Conservation (phyloP, 2,113 vertebrate species). For the Narcine bancroftii region DNA sequence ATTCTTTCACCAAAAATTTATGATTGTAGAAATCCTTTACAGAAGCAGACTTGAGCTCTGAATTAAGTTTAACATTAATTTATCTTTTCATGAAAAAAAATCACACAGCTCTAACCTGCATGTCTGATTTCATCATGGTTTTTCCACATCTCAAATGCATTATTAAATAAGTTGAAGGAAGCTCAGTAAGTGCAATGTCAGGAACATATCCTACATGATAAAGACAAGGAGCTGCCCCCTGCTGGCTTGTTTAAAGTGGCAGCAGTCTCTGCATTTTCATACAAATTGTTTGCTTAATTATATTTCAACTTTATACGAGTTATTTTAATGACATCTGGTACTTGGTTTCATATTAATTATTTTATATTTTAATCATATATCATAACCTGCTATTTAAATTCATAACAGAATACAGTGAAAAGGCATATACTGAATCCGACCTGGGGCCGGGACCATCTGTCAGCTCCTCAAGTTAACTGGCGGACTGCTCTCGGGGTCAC, state of each 20-base stretch:
- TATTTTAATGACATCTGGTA: not conserved
- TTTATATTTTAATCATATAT: not conserved
- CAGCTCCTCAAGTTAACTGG: slow-evolving; percentile 7
- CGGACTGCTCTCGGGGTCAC: not conserved
- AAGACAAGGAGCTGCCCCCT: not conserved
- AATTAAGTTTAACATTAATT: not conserved
- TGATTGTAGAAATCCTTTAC: not conserved
- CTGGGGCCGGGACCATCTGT: not conserved
- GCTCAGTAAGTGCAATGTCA: not conserved
- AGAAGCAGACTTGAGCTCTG: not conserved
- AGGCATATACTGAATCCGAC: not conserved
- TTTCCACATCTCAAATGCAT: not conserved
- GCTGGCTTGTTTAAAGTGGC: not conserved
- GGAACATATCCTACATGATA: not conserved
- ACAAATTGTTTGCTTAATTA: not conserved
- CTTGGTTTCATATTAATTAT: no score
- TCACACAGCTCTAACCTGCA: not conserved
- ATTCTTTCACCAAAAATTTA: not conserved
- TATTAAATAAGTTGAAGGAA: not conserved
- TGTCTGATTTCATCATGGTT: not conserved
- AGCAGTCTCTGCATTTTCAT: not conserved
- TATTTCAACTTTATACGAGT: not conserved
- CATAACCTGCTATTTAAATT: not conserved
- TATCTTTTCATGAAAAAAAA: not conserved
- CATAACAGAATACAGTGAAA: not conserved